These are phyloP conservation scores for Aramus guarauna DNA, from an alignment of 2,113 vertebrate species.

Conservation along the genomic window DNA sequence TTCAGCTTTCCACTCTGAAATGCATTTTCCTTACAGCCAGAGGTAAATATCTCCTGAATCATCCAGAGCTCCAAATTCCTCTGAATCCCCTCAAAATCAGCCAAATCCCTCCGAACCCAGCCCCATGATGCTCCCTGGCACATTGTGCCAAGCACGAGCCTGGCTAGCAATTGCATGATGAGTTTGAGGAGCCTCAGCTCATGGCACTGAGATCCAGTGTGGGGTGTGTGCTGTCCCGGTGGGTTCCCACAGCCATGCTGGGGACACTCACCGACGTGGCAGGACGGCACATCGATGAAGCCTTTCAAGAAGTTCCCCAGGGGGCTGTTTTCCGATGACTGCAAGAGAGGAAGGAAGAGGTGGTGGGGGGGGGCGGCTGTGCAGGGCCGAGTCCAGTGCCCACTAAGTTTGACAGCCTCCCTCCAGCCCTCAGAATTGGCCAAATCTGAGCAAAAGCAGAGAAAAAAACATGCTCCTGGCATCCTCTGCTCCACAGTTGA, in stretches of 20 bases:
- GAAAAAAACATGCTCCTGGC: neutral
- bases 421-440: accelerated
- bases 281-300: conserved; percentile 92
- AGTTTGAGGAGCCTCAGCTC: neutral
- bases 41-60: neutral
- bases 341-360: neutral
- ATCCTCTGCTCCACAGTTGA: accelerated
- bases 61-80: neutral
- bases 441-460: neutral
- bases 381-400: accelerated
- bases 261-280: conserved; percentile 89
- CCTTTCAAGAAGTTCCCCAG: conserved; percentile 94
- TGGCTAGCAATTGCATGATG: accelerated
- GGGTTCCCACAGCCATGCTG: neutral
- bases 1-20: neutral
- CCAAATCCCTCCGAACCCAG: neutral
- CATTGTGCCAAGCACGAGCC: neutral
- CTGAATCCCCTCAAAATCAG: neutral
- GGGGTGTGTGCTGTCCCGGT: accelerated
- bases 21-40: neutral
- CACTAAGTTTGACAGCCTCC: accelerated
- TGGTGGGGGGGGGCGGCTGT: accelerated
- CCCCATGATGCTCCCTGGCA: neutral
- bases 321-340: conserved; percentile 94
- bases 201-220: neutral